Conservation (phyloP, 2,113 vertebrate genomes). For the Notechis scutatus region DNA sequence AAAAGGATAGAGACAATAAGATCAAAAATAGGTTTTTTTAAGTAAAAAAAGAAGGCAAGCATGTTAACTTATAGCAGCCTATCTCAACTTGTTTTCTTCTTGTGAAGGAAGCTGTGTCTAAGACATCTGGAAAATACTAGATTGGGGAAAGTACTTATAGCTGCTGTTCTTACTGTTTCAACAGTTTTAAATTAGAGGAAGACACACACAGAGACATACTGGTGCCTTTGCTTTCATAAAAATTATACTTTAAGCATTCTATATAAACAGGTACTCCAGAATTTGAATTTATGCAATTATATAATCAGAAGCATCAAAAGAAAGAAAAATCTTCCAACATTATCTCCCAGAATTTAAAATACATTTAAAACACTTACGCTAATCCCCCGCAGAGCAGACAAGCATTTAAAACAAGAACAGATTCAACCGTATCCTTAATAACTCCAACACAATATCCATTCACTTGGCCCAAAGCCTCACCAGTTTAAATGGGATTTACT, state of each 20-base stretch:
- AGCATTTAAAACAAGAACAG: background rate
- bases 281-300: background rate
- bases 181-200: background rate
- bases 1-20: background rate
- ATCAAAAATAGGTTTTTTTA: background rate
- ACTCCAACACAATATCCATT: background rate
- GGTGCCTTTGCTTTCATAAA: background rate
- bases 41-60: background rate
- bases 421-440: background rate
- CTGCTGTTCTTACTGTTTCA: background rate
- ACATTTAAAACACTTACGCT: background rate
- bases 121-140: background rate
- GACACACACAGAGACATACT: background rate
- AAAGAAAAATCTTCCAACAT: background rate
- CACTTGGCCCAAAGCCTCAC: background rate
- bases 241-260: background rate
- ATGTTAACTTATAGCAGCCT: background rate
- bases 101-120: background rate
- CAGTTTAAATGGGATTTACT: slow-evolving; percentile 8
- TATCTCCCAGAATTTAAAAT: background rate
- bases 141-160: background rate
- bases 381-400: background rate
- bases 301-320: background rate
- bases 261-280: background rate
- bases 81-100: background rate